Evolutionary conservation across 2,888 invertebrate genomes (phyloP), one percentile per base, ranked within the genome.

Genomic region (Gryllus longicercus): DNA sequence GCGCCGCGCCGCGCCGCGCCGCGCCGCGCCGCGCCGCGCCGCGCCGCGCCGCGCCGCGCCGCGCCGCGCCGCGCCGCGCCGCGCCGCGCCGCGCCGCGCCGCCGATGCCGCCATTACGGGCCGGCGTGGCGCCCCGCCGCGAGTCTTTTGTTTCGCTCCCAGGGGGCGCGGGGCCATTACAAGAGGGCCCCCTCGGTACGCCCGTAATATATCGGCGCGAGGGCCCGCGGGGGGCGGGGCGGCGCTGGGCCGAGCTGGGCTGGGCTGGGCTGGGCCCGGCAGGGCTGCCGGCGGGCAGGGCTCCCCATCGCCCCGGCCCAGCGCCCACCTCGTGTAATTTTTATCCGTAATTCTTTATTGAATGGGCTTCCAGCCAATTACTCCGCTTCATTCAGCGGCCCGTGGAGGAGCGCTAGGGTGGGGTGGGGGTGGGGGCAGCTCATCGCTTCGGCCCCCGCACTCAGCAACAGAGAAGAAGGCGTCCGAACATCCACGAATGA

Each of bases 111-210:
- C 63, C 38, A 38, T 38, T 38, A 76, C 38, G 79, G 38, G 74
- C 76, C 79, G 76, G 81, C 79, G 81, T 80, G 78, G 79, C 80
- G 63, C 76, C 81, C 81, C 81, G 79, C 75, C 50, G 81, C 77
- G 81, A 80, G 76, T 81, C 81, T 81, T 81, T 81, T 81, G 81
- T 81, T 81, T 80, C 76, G 76, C 23, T 23, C 23, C 76, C 25
- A 16, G 76, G 76, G 76, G 38, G 76, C 76, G 25, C 76, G 25
- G 25, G 76, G 76, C 76, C 76, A 76, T 76, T 76, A 76, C 76
- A 76, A n/a, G 25, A 63, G n/a, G 63, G 63, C 63, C 63, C 38
- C 63, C 63, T 16, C 38, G 76, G 8, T n/a, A 18, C 76, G 76
- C 16, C 25, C 21, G 76, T 74, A 74, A 76, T 76, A 76, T 76